These are phyloP conservation scores for Oreocharis arfaki DNA, from an alignment of 2,113 vertebrate genomes.

Conservation along the genomic window DNA sequence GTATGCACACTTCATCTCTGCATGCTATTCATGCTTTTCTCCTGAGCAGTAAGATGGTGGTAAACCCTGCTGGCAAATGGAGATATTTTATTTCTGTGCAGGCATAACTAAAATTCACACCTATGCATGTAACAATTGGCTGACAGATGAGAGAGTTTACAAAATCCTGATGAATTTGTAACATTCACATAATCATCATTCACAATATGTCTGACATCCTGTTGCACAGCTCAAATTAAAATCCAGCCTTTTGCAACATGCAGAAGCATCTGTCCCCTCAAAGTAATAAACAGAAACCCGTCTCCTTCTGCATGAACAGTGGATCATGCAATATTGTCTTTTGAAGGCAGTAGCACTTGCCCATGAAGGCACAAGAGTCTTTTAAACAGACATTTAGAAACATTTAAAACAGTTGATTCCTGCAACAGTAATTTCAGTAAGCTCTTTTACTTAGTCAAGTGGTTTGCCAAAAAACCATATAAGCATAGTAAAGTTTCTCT, in stretches of 20 bases:
- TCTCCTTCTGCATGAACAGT: not conserved
- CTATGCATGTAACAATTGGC: not conserved
- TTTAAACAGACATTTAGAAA: not conserved
- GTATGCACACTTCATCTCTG: not conserved
- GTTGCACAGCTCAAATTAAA: not conserved
- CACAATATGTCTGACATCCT: not conserved
- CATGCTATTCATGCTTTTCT: not conserved
- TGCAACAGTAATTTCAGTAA: not conserved
- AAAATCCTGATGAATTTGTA: not conserved
- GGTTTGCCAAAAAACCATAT: not conserved
- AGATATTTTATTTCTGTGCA: not conserved
- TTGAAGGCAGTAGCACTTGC: not conserved
- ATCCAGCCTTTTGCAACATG: not conserved
- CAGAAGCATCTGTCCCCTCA: not conserved
- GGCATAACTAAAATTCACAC: not conserved
- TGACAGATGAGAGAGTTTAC: not conserved
- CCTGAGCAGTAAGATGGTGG: not conserved
- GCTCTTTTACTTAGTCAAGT: not conserved
- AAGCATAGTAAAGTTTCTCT: not conserved
- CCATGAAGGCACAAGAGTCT: not conserved
- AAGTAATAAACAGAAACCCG: not conserved
- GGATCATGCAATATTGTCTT: not conserved
- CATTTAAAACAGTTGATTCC: not conserved
- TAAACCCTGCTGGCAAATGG: not conserved
- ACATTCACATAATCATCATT: not conserved